Base-by-base conservation (phyloP, 2,797 vertebrate genomes). In the Cyprinodon diabolis region DNA sequence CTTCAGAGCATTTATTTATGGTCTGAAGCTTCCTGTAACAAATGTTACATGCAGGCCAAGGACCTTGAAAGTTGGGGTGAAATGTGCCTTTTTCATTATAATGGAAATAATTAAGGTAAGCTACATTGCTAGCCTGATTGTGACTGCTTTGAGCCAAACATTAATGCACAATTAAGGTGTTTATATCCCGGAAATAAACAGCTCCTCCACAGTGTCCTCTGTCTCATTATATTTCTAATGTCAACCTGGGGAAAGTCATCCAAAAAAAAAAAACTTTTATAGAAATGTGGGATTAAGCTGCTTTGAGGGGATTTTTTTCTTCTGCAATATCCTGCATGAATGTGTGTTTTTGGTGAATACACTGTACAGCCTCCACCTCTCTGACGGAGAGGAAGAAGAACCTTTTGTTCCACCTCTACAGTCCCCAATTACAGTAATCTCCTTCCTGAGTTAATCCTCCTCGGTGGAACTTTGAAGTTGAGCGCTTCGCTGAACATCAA, bases 401-500 rank as follows among this genome's bases (percentile, higher is more conserved):
- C 88, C 89, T 86, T 90, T 91, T 90, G 89, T 92, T 90, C 89
- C 85, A 86, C 86, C 81, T 87, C 87, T 79, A 62, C 81, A 67
- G 83, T 87, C 88, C 73, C 88, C 89, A 90, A 89, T 92, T 92
- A 91, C 87, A 84, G 84, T 92, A 90, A 92, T 92, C 88, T 89
- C 78, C 81, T 79, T 82, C 84, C 81, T 81, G 25, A 13, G 65
- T 77, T 92, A 91, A 92, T 90, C 87, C 89, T 51, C 63, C 79
- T 65, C 84, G 48, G 65, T 65, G 65, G 11, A 83, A 85, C 89
- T 89, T 90, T 91, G 90, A 91, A 90, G 88, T 86, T 71, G 69
- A 77, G 74, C 68, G 82, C 83, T 88, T 71, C 71, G 58, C 23
- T 72, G 80, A 89, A 90, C 89, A 87, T 90, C 89, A 91, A 87